A percentile compares a stretch with the other conserved stretches of the same genome.
Conservation (phyloP, 1,140 invertebrate species). For the Pararge aegeria region DNA sequence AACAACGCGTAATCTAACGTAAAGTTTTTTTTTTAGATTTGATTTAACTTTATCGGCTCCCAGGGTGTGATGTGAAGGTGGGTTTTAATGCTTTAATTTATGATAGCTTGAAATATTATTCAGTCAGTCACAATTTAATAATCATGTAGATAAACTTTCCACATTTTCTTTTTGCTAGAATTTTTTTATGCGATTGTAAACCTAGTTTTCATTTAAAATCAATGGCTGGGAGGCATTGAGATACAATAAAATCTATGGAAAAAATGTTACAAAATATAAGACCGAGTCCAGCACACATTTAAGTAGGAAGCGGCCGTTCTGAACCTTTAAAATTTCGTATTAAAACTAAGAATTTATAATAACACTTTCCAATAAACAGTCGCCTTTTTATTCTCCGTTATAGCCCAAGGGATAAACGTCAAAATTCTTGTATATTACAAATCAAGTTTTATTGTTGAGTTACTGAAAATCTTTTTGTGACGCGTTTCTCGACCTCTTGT, state of each 20-base stretch:
- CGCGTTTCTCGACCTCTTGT: too few relatives aligned
- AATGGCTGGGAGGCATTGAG: neutral
- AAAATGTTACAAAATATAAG: slow-evolving; percentile 8
- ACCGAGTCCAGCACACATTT: slow-evolving; percentile 16
- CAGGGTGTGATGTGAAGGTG: too few relatives aligned
- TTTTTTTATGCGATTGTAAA: neutral
- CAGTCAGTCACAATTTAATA: too few relatives aligned
- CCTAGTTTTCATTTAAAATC: neutral
- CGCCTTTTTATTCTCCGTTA: neutral
- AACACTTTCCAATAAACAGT: neutral
- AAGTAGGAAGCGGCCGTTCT: slow-evolving; percentile 23
- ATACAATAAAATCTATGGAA: slow-evolving; percentile 8
- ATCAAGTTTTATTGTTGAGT: neutral
- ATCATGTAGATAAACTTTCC: too few relatives aligned
- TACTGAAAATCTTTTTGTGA: too few relatives aligned
- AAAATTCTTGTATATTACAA: neutral
- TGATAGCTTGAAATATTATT: too few relatives aligned
- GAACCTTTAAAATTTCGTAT: slow-evolving; percentile 2
- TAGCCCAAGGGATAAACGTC: neutral
- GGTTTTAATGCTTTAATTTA: too few relatives aligned
- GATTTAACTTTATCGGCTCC: too few relatives aligned
- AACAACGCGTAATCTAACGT: too few relatives aligned
- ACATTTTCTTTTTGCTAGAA: too few relatives aligned
- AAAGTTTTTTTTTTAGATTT: too few relatives aligned
- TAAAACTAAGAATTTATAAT: slow-evolving; percentile 4